Conservation (phyloP, 2,113 vertebrate genomes). For the Laterallus jamaicensis region DNA sequence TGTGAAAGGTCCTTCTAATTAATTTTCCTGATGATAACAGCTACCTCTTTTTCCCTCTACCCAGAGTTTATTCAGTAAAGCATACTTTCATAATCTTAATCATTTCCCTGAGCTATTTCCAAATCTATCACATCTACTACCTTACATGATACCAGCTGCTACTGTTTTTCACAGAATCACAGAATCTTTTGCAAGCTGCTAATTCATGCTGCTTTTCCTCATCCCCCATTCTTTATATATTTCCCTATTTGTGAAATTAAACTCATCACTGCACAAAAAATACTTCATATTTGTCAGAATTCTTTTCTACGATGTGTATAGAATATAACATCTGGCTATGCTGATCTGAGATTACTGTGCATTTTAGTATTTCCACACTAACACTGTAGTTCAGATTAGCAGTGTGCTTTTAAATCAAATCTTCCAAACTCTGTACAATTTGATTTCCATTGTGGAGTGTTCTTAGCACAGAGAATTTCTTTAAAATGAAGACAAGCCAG, state of each 20-base stretch:
- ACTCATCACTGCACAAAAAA: background rate
- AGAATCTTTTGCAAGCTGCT: background rate
- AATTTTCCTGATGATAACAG: background rate
- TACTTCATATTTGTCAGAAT: background rate
- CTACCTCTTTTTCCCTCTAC: background rate
- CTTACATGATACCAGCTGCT: background rate
- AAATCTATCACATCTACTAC: background rate
- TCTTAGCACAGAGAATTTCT: background rate
- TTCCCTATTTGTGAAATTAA: background rate
- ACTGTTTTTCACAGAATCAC: background rate
- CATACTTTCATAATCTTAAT: background rate
- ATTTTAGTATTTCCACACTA: background rate
- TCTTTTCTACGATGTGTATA: background rate
- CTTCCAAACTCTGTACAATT: background rate
- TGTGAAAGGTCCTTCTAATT: background rate
- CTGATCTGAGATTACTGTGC: background rate
- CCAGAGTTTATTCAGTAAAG: background rate
- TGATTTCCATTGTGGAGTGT: background rate
- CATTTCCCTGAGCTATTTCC: background rate
- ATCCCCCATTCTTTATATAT: background rate
- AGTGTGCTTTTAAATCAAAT: background rate
- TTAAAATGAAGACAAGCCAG: background rate
- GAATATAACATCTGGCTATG: background rate
- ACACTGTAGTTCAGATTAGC: background rate
- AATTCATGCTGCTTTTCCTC: background rate